These are phyloP conservation scores for Scaptomyza tumidula DNA, from an alignment of 2,888 invertebrate species.

Conservation along the genomic window DNA sequence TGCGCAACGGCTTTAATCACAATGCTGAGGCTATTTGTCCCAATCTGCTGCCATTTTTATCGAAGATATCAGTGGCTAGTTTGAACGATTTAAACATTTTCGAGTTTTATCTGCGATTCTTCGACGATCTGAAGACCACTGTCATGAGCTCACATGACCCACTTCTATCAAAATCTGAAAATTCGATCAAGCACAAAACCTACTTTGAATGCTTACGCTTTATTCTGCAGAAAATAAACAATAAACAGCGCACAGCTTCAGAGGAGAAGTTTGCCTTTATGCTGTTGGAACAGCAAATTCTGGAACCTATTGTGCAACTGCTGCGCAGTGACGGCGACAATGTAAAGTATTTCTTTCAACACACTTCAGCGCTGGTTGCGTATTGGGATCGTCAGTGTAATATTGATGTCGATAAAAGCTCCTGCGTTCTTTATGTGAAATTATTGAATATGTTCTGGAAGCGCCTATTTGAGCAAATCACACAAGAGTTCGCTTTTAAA, in stretches of 20 bases:
- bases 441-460: slow-evolving; percentile 80
- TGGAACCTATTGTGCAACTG: slow-evolving; percentile 85
- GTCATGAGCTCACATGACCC: slow-evolving; percentile 86
- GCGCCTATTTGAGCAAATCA: slow-evolving; percentile 70
- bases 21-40: slow-evolving; percentile 90
- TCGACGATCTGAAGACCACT: slow-evolving; percentile 88
- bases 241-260: slow-evolving; percentile 59
- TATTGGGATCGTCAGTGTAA: slow-evolving; percentile 85
- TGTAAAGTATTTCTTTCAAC: slow-evolving; percentile 85
- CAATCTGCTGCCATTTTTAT: slow-evolving; percentile 91
- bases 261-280: slow-evolving; percentile 51
- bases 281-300: slow-evolving; percentile 74
- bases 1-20: slow-evolving; percentile 90
- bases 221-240: slow-evolving; percentile 85
- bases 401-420: slow-evolving; percentile 47
- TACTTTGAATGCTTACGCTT: slow-evolving; percentile 91
- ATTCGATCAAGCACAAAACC: slow-evolving; percentile 88
- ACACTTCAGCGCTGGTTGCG: slow-evolving; percentile 85
- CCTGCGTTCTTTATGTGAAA: slow-evolving; percentile 69
- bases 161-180: slow-evolving; percentile 86
- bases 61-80: slow-evolving; percentile 85
- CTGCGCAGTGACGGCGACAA: slow-evolving; percentile 81
- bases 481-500: slow-evolving; percentile 57
- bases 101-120: slow-evolving; percentile 88
- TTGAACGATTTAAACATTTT: slow-evolving; percentile 70